These are phyloP conservation scores for Piaya cayana DNA, from an alignment of 2,113 vertebrate species.

Conservation along the genomic window DNA sequence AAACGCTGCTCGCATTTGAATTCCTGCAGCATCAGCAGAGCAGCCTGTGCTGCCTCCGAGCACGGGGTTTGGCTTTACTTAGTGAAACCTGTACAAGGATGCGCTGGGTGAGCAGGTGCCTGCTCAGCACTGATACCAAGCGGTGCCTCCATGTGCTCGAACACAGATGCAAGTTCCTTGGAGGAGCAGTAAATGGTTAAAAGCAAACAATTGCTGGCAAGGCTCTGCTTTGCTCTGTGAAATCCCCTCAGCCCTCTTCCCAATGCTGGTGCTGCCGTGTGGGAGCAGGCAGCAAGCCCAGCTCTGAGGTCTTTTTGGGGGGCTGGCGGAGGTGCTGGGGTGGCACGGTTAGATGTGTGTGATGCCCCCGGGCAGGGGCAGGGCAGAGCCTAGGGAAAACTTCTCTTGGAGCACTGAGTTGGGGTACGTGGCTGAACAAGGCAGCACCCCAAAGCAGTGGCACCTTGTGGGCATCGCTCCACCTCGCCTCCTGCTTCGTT, in stretches of 20 bases:
- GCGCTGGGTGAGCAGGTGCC: not conserved
- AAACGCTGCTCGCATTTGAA: not conserved
- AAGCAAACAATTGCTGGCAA: not conserved
- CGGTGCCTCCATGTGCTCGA: not conserved
- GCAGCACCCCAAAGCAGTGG: not conserved
- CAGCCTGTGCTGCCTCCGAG: not conserved
- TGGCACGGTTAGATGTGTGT: not conserved
- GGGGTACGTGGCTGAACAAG: rapidly evolving
- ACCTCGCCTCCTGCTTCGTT: rapidly evolving
- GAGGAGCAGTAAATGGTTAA: not conserved
- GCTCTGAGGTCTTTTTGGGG: not conserved
- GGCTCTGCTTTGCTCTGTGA: not conserved
- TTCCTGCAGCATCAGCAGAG: not conserved
- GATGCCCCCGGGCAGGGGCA: not conserved
- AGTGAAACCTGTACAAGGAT: not conserved
- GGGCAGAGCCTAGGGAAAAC: not conserved
- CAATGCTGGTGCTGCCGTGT: not conserved
- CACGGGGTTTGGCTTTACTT: rapidly evolving
- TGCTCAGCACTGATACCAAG: not conserved
- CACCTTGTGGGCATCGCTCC: rapidly evolving
- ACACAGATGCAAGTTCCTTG: rapidly evolving
- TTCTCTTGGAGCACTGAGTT: rapidly evolving
- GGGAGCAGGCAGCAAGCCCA: not conserved
- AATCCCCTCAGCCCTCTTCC: not conserved
- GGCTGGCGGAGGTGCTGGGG: not conserved